Base-by-base conservation (phyloP, 1,140 invertebrate species). In the Zaprionus camerounensis region DNA sequence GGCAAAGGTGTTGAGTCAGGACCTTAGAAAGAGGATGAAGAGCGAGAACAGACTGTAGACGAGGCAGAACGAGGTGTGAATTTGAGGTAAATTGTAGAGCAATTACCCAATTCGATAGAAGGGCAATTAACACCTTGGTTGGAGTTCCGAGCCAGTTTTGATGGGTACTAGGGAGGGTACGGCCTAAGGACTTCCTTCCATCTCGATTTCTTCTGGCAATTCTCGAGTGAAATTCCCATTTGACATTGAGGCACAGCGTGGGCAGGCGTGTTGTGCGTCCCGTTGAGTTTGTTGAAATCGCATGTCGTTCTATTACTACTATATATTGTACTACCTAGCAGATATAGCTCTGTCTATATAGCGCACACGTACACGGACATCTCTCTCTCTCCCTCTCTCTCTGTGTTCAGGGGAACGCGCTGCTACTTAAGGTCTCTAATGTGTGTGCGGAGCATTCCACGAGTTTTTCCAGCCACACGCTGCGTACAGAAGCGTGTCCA, bases 401-500 rank as follows among this genome's bases (percentile, higher is more conserved):
- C 24, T 26, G 26, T 31, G 6, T 44, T 46, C 41, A 17, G 41
- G 53, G 71, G 79, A 81, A 75, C 49, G 74, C 57, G 71, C 62
- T 49, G 75, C 82, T 91, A 91, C 88, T 91, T 86, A 91, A 77
- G 69, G 81, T 77, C 76, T 68, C 69, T 88, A 87, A 91, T 91
- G 74, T 62, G 62, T 44, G 58, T 9, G 62, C 72, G 28, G 66
- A 59, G 49, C 62, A 65, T 36, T 55, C 49, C 13, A n/a, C 34
- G n/a, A 61, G 76, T 73, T 79, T 76, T 88, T 71, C 76, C 75
- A 61, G 44, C 69, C 69, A 66, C 88, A 72, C 51, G 82, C 82
- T 79, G 88, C 58, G 77, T 79, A 80, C 84, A 79, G 90, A 91
- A 91, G 88, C 88, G 84, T 91, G 88, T 88, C 88, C 88, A 91